These are phyloP conservation scores for Drosophila funebris DNA, from an alignment of 1,140 invertebrate species.

Conservation along the genomic window DNA sequence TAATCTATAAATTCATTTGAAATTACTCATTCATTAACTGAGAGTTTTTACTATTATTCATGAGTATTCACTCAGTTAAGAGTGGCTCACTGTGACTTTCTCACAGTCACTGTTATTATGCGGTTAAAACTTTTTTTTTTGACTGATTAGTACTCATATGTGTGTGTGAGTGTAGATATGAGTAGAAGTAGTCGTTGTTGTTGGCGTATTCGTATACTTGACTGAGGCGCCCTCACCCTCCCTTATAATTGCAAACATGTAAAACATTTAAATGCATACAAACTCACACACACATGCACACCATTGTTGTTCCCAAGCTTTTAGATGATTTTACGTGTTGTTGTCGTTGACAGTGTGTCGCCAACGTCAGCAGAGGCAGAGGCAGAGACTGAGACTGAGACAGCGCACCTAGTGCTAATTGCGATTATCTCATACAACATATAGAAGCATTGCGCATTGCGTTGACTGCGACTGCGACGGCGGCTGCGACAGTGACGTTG, in stretches of 20 bases:
- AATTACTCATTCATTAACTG: not conserved
- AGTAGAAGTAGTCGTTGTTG: conserved; percentile 11
- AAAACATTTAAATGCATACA: conserved; percentile 63
- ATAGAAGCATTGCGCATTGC: conserved; percentile 44
- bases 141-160: conserved; percentile 60
- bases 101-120: conserved; percentile 64
- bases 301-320: conserved; percentile 75
- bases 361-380: conserved; percentile 8
- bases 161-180: not conserved
- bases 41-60: conserved; percentile 1
- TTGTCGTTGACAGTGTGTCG: conserved; percentile 37
- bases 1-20: too few species aligned
- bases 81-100: conserved; percentile 52
- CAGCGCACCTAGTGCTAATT: conserved; percentile 66
- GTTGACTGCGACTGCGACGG: conserved; percentile 29
- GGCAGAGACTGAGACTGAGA: not conserved
- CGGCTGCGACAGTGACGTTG: conserved; percentile 39
- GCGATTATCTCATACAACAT: conserved; percentile 77
- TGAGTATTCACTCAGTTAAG: conserved; percentile 26
- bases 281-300: conserved; percentile 41
- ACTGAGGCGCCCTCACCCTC: conserved; percentile 53
- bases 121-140: conserved; percentile 61
- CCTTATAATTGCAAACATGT: conserved; percentile 78
- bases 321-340: conserved; percentile 47
- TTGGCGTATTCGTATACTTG: conserved; percentile 23